Evolutionary conservation across 1,140 invertebrate genomes (phyloP).

Genomic region (Zaprionus vittiger): DNA sequence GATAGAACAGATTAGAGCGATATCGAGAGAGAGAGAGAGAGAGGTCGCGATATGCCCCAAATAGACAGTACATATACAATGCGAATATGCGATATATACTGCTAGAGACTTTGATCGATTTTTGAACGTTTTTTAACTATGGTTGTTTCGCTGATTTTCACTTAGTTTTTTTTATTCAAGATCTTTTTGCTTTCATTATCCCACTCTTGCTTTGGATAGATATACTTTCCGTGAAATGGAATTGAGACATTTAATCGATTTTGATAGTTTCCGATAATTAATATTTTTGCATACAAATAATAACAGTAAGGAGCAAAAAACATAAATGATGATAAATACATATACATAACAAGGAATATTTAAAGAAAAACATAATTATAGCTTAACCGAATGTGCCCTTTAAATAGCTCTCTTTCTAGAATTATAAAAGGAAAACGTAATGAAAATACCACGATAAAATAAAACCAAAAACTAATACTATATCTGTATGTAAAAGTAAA

Average conservation of each 20-base stretch:
- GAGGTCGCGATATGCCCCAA: slow-evolving; percentile 55
- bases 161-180: slow-evolving; percentile 1
- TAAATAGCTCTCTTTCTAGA: slow-evolving; percentile 84
- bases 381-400: slow-evolving; percentile 85
- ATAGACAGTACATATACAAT: slow-evolving; percentile 49
- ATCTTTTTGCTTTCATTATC: slow-evolving; percentile 39
- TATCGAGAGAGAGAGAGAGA: slow-evolving; percentile 50
- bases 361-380: slow-evolving; percentile 74
- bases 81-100: slow-evolving; percentile 45
- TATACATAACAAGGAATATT: slow-evolving; percentile 46
- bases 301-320: slow-evolving; percentile 58
- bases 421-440: slow-evolving; percentile 57
- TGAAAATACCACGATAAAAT: slow-evolving; percentile 38
- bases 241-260: slow-evolving; percentile 67
- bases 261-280: slow-evolving; percentile 23
- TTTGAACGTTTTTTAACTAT: slow-evolving; percentile 52
- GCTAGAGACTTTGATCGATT: slow-evolving; percentile 42
- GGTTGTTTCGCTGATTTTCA: slow-evolving; percentile 42
- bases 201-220: slow-evolving; percentile 7
- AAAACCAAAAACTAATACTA: slow-evolving; percentile 43
- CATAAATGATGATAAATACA: slow-evolving; percentile 43
- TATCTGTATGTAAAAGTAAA: slow-evolving; percentile 38
- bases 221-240: slow-evolving; percentile 61
- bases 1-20: slow-evolving; percentile 70
- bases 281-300: slow-evolving; percentile 30